Evolutionary conservation across 2,797 vertebrate genomes (phyloP).

Genomic region (Naso thynnoides): DNA sequence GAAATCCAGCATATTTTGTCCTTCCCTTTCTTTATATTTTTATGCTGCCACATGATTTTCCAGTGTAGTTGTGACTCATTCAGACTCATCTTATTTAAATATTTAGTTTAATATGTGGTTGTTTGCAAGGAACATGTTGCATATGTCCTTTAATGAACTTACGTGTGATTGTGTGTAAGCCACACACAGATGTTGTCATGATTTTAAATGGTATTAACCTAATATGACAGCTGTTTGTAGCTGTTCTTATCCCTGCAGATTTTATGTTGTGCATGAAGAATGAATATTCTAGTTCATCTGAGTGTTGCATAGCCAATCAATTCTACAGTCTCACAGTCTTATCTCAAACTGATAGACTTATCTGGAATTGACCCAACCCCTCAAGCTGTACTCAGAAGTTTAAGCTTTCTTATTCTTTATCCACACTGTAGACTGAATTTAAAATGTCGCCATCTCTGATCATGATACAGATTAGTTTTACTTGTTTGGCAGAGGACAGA

Average conservation of each 20-base stretch:
- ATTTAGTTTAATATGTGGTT: background rate
- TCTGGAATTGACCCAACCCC: constrained; percentile 29
- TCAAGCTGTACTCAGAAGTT: constrained; percentile 24
- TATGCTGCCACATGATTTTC: background rate
- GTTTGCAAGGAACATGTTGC: constrained; percentile 10
- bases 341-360: constrained; percentile 33
- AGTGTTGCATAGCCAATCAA: constrained; percentile 28
- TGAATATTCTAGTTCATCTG: constrained; percentile 7
- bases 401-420: constrained; percentile 27
- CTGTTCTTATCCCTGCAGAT: background rate
- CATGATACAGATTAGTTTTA: constrained; percentile 8
- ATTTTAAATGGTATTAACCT: background rate
- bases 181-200: background rate
- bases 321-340: constrained; percentile 15
- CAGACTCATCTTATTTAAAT: background rate
- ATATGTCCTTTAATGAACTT: background rate
- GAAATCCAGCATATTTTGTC: background rate
- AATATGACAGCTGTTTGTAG: background rate
- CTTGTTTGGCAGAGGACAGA: constrained; percentile 12
- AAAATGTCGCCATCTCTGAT: constrained; percentile 33
- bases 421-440: constrained; percentile 18
- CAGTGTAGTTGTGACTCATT: background rate
- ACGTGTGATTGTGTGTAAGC: background rate
- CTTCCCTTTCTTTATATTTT: background rate
- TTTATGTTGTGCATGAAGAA: constrained; percentile 13